phyloP scores from a whole-genome alignment of 2,113 vertebrate genomes.

The Brienomyrus longianalis region DNA sequence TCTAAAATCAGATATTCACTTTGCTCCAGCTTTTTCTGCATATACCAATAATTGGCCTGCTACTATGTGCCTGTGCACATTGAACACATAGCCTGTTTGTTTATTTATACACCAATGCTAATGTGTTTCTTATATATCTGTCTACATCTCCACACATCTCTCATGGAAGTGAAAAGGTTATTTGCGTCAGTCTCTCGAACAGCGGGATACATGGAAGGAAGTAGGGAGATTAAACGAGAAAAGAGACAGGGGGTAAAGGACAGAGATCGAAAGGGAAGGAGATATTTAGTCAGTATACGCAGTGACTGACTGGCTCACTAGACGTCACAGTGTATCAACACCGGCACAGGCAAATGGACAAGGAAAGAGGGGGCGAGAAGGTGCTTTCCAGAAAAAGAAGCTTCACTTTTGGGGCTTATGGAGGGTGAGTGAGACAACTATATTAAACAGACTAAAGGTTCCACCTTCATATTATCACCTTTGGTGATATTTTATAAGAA shows the following conservation, averaged over 20 bases:
- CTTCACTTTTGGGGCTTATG: slow-evolving; percentile 65
- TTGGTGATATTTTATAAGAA: neutral
- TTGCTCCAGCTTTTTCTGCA: slow-evolving; percentile 37
- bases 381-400: slow-evolving; percentile 68
- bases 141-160: neutral
- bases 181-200: slow-evolving; percentile 48
- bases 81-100: neutral
- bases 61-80: neutral
- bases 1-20: slow-evolving; percentile 46
- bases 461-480: neutral
- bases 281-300: slow-evolving; percentile 59
- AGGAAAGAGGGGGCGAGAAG: slow-evolving; percentile 48
- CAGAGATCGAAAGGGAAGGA: slow-evolving; percentile 56
- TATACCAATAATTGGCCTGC: slow-evolving; percentile 18
- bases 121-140: slow-evolving; percentile 23
- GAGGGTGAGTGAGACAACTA: slow-evolving; percentile 59
- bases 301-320: slow-evolving; percentile 62
- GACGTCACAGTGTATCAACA: slow-evolving; percentile 36
- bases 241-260: slow-evolving; percentile 55
- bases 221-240: slow-evolving; percentile 60
- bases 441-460: neutral
- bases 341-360: slow-evolving; percentile 45
- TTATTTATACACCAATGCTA: neutral
- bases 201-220: slow-evolving; percentile 57
- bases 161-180: slow-evolving; percentile 52